Conservation (phyloP, 1,140 invertebrate genomes). For the Magallana gigas region DNA sequence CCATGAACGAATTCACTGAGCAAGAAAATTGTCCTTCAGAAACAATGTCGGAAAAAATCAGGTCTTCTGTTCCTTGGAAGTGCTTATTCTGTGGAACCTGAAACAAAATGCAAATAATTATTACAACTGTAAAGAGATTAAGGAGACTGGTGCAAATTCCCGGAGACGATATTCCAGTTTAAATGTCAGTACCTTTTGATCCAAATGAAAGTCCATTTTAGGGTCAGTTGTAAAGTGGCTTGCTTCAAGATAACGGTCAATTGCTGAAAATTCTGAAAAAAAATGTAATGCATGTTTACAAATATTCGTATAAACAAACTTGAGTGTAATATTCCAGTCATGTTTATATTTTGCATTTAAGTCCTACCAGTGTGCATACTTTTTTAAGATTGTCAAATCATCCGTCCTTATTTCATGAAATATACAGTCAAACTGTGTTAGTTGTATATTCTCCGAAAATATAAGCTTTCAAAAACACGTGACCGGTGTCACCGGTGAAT, state of each 20-base stretch:
- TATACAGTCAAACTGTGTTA: slow-evolving; percentile 6
- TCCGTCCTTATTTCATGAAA: neutral
- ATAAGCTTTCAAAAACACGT: slow-evolving; percentile 2
- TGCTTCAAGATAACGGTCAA: slow-evolving; percentile 19
- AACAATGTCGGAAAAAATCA: neutral
- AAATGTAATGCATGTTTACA: neutral
- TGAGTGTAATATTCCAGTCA: neutral
- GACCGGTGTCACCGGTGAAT: slow-evolving; percentile 9
- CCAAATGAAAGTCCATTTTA: slow-evolving; percentile 8
- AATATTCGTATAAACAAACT: too few relatives aligned
- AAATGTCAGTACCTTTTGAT: slow-evolving; percentile 5
- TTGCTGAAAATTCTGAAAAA: slow-evolving; percentile 15
- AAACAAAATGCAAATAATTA: neutral
- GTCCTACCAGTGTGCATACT: slow-evolving; percentile 29
- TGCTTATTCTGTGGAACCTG: slow-evolving; percentile 4
- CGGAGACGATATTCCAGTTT: too few relatives aligned
- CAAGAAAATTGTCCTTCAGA: slow-evolving; percentile 1
- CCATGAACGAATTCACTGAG: neutral
- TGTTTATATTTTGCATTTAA: neutral
- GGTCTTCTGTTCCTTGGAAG: neutral
- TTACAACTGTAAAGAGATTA: too few relatives aligned
- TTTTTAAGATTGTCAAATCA: neutral
- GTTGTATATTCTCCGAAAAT: slow-evolving; percentile 3
- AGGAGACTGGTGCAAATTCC: too few relatives aligned
- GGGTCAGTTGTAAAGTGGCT: neutral